Conservation (phyloP, 2,888 invertebrate genomes). For the Pyrgus malvae region DNA sequence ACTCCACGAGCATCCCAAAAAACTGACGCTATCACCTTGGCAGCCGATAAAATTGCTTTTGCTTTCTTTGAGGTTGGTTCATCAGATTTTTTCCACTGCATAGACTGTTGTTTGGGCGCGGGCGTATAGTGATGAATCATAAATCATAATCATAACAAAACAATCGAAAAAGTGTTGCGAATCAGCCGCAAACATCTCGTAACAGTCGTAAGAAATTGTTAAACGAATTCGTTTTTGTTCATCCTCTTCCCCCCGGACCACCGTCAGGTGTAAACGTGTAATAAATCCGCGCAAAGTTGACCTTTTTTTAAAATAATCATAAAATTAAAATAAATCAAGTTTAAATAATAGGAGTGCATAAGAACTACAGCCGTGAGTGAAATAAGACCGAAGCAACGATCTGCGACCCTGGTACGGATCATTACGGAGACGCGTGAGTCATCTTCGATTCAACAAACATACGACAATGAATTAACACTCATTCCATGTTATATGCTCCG, state of each 20-base stretch:
- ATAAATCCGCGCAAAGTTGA: neutral
- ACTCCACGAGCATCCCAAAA: too few species aligned
- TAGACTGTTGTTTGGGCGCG: too few species aligned
- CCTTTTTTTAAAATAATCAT: neutral
- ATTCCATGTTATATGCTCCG: neutral
- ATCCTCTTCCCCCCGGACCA: slow-evolving; percentile 14
- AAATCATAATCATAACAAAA: too few species aligned
- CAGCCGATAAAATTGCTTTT: too few species aligned
- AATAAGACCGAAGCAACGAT: neutral
- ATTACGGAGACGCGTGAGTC: neutral
- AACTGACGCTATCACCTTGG: too few species aligned
- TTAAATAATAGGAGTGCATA: slow-evolving; percentile 12
- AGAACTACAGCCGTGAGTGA: neutral
- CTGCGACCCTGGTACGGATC: neutral
- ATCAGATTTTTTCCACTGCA: too few species aligned
- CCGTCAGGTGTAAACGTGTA: slow-evolving; percentile 6
- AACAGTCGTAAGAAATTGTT: too few species aligned
- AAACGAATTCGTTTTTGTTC: too few species aligned
- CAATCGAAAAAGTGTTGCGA: too few species aligned
- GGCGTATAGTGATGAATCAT: too few species aligned
- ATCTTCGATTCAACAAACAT: neutral
- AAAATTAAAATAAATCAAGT: neutral
- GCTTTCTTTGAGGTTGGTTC: too few species aligned
- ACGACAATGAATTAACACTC: neutral
- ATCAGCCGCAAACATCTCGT: too few species aligned